These are phyloP conservation scores for Thunnus maccoyii DNA, from an alignment of 2,113 vertebrate genomes.

Conservation along the genomic window DNA sequence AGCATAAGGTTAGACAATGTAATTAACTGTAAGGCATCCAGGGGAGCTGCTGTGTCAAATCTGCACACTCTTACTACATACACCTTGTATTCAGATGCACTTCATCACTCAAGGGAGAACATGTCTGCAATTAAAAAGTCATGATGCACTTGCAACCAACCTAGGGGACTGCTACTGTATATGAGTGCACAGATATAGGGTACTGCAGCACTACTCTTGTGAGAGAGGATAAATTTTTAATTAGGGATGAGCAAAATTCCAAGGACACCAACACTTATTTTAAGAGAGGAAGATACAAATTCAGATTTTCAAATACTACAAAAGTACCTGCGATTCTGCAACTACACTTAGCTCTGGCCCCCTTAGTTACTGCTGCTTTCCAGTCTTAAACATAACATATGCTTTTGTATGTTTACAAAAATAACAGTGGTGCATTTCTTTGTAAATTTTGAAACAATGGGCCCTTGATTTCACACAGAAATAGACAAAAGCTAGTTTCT, in stretches of 20 bases:
- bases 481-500: no score
- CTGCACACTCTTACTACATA: constrained; percentile 63
- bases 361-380: neutral
- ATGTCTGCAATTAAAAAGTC: constrained; percentile 76
- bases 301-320: neutral
- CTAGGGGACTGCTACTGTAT: constrained; percentile 23
- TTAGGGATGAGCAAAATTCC: constrained; percentile 4
- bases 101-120: constrained; percentile 70
- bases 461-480: no score
- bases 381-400: no score
- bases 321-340: neutral
- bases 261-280: neutral
- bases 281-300: neutral
- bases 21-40: constrained; percentile 73
- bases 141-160: constrained; percentile 63
- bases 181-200: constrained; percentile 11
- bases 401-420: no score
- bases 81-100: constrained; percentile 69
- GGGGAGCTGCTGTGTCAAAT: constrained; percentile 69
- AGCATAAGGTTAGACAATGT: constrained; percentile 69
- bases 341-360: neutral
- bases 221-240: constrained; percentile 41
- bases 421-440: no score
- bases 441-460: no score
- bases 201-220: constrained; percentile 10